Base-by-base conservation (phyloP, 2,113 vertebrate genomes). In the Ploceus nigricollis region DNA sequence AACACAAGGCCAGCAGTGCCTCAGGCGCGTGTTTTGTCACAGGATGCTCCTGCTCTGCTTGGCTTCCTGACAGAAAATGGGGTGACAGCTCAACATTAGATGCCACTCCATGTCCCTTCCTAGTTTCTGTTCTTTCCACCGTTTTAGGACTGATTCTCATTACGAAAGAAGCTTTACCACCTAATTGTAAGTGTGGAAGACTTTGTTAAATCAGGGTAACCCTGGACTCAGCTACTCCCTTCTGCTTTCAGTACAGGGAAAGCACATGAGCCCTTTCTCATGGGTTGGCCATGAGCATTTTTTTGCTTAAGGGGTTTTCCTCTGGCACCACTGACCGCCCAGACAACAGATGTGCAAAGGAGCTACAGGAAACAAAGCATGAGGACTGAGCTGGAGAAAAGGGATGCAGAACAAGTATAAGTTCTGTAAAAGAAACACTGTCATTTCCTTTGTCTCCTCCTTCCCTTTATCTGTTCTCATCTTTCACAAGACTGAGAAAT, bases 1-100 rank as follows among this genome's bases (percentile, higher is more conserved):
- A 75, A 22, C 1, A 9, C 0, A 9, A 76, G 80, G 61, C 3
- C 1, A 3, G 53, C 2, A 8, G 4, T 45, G 72, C 86, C 73
- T 50, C 56, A 33, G 84, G 8, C 9, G 2, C 0, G 0, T 4
- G 4, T 9, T 69, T 45, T 30, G 53, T 10, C 63, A 35, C 8
- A 21, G 61, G n/a, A 8, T 14, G 22, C 11, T 42, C 6, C 79
- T 9, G 56, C 80, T 63, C n/a, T 10, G 50, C 73, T 22, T 17
- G 47, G 45, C 28, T 50, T 57, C 71, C 47, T 35, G 71, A 37
- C 33, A 61, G 64, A 53, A 65, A 73, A 37, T 1, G 7, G 13
- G 14, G 7, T 16, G 37, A 61, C 37, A 70, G 42, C 15, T 73
- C 60, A 73, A 12, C 23, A 5, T 7, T 0, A 58, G 28, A 44